phyloP scores from a whole-genome alignment of 2,113 vertebrate genomes.

The Prionailurus bengalensis region DNA sequence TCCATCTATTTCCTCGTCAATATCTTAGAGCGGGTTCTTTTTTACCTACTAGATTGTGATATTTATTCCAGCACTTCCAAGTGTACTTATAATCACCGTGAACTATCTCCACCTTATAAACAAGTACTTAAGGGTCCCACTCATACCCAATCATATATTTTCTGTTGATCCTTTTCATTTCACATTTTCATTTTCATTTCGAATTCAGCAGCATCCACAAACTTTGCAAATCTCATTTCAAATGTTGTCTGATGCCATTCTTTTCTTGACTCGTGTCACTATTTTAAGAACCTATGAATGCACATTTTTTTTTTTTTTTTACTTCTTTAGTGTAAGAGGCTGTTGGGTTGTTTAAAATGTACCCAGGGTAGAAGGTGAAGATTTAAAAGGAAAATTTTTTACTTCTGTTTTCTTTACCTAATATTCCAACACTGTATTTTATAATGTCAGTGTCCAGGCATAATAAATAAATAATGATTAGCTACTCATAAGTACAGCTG shows the following conservation, averaged over 20 bases:
- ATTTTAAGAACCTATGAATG: not conserved
- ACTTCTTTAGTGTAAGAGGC: slow-evolving; percentile 11
- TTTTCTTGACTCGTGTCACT: slow-evolving; percentile 53
- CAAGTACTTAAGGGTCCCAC: slow-evolving; percentile 58
- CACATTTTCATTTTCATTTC: slow-evolving; percentile 69
- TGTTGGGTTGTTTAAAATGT: slow-evolving; percentile 56
- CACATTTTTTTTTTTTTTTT: slow-evolving; percentile 28
- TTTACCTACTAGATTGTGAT: not conserved
- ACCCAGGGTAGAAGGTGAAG: slow-evolving; percentile 31
- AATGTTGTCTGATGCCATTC: slow-evolving; percentile 60
- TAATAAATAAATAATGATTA: not conserved
- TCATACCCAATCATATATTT: slow-evolving; percentile 77
- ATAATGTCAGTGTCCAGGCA: not conserved
- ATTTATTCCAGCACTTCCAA: slow-evolving; percentile 47
- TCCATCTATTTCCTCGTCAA: not conserved
- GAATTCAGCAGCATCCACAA: slow-evolving; percentile 40
- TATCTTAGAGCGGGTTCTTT: not conserved
- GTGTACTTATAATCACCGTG: slow-evolving; percentile 52
- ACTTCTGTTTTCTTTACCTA: not conserved
- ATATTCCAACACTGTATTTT: not conserved
- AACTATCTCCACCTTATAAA: slow-evolving; percentile 72
- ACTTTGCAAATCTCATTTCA: slow-evolving; percentile 32
- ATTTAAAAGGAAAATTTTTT: not conserved
- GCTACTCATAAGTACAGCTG: slow-evolving; percentile 14
- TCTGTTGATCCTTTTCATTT: slow-evolving; percentile 76